These are phyloP conservation scores for Callyntrura guangdongensis DNA, from an alignment of 2,888 invertebrate genomes.

Conservation along the genomic window DNA sequence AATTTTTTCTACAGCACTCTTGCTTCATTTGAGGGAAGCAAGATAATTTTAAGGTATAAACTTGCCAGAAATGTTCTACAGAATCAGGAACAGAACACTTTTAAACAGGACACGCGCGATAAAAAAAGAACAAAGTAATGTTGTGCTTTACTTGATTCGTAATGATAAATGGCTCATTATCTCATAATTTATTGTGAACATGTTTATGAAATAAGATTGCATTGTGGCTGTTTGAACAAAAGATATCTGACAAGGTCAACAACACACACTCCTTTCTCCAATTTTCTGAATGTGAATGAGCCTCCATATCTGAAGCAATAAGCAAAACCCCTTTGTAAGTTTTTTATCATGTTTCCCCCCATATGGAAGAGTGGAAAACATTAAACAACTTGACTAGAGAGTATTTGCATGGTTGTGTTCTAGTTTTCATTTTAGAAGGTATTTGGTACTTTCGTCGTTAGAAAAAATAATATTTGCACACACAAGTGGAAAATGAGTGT, in stretches of 20 bases:
- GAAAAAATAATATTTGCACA: not conserved
- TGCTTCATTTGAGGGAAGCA: not conserved
- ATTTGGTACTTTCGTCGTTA: not conserved
- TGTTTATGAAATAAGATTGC: slow-evolving; percentile 8
- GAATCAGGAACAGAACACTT: not conserved
- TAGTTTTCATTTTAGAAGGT: not conserved
- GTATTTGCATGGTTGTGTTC: not conserved
- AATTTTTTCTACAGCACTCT: not conserved
- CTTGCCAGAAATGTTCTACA: not conserved
- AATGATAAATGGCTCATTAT: slow-evolving; percentile 50
- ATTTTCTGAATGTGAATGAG: slow-evolving; percentile 1
- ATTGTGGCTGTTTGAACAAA: too few species aligned
- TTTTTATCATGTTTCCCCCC: not conserved
- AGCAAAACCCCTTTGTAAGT: not conserved
- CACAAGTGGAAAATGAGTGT: not conserved
- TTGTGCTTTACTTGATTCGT: not conserved
- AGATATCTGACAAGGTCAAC: too few species aligned
- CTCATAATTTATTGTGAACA: slow-evolving; percentile 58
- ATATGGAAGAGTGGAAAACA: not conserved
- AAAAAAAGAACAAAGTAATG: slow-evolving; percentile 1
- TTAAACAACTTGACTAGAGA: not conserved
- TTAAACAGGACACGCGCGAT: not conserved
- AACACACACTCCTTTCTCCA: not conserved
- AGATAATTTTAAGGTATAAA: slow-evolving; percentile 20
- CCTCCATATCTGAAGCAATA: slow-evolving; percentile 19